phyloP scores from a whole-genome alignment of 1,140 invertebrate genomes.

The Tetraneura akinire region DNA sequence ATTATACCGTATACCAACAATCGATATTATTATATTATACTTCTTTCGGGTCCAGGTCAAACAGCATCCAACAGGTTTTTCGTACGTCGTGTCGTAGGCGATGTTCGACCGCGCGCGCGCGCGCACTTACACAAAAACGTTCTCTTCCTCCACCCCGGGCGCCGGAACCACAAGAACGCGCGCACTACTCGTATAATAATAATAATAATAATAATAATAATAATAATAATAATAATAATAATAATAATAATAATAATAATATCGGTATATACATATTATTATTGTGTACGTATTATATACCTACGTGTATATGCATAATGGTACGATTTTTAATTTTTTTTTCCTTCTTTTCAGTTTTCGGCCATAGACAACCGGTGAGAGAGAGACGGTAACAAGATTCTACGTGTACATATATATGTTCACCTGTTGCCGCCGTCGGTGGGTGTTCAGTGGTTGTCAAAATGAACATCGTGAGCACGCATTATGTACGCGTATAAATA shows the following conservation, averaged over 20 bases:
- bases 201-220: no score
- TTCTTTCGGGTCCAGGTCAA: conserved; percentile 26
- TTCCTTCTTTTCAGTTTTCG: background rate
- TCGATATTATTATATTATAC: no score
- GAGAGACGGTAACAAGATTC: background rate
- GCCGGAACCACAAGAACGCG: conserved; percentile 32
- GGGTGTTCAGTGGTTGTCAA: conserved; percentile 34
- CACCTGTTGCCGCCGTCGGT: background rate
- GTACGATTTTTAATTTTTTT: background rate
- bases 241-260: no score
- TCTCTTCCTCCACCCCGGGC: conserved; percentile 51
- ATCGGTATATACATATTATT: background rate
- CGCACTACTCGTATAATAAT: background rate
- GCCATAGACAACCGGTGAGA: background rate
- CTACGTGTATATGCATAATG: background rate
- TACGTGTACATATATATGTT: background rate
- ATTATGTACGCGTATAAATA: conserved; percentile 2
- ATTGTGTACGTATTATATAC: background rate
- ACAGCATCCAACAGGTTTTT: conserved; percentile 47
- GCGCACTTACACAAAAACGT: background rate
- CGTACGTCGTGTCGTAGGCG: conserved; percentile 32
- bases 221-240: no score
- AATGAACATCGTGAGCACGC: background rate
- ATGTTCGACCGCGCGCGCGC: background rate
- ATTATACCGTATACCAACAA: background rate